Base-by-base conservation (phyloP, 2,888 invertebrate species). In the Archips crataeganus region DNA sequence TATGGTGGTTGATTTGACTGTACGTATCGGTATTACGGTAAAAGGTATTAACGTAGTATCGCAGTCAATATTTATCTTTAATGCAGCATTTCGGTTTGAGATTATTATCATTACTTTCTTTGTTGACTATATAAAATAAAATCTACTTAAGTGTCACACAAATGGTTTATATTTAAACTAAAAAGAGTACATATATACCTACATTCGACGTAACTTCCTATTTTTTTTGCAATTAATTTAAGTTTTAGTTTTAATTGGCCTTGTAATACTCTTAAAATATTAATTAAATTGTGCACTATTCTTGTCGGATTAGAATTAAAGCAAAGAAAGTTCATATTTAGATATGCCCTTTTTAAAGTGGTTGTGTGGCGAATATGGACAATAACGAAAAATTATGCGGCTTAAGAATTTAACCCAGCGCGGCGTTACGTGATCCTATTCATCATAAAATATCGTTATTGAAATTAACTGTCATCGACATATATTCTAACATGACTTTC, bases 171-270 rank as follows among this genome's bases (percentile, higher is more conserved):
- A 23, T 23, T 23, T 23, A 23, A 23, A 23, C 23, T 23, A 23
- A 23, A 23, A 13, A 49, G 15, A 15, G 15, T 9, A 15, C 6
- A n/a, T 54, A n/a, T n/a, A 54, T 15, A 54, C 11, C 1, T 45
- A 45, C 63, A 36, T 23, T 23, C 34, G 42, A 45, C n/a, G 9
- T 8, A 54, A 42, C 5, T 34, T 15, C 13, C 23, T 42, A 59
- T 36, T 34, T 11, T 23, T 51, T 39, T 51, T 69, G 32, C 36
- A 39, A 70, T 62, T 64, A 57, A 23, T 23, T 59, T 64, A 59
- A 65, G 70, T 57, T 45, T 51, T 71, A 64, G 47, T 49, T 47
- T 47, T 64, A 49, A 39, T 59, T 49, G 59, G 13, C 32, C 42
- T 54, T 32, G 32, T 13, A 70, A 47, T 64, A 57, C 47, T 59